These are phyloP conservation scores for Epinotia demarniana DNA, from an alignment of 2,888 invertebrate species.

Conservation along the genomic window DNA sequence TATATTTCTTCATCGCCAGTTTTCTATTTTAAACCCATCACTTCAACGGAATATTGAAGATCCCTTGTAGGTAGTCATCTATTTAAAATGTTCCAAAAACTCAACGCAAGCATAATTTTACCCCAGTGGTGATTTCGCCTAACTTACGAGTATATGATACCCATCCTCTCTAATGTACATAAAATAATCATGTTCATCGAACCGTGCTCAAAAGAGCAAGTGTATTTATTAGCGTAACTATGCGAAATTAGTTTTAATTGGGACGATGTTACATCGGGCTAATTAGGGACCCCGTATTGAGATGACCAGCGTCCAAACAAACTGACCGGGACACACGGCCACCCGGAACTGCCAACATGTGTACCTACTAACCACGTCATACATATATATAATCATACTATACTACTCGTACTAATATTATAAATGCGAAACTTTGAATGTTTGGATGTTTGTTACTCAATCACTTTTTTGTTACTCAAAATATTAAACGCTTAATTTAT, in stretches of 20 bases:
- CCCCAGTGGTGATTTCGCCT: slow-evolving; percentile 8
- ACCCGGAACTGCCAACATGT: background rate
- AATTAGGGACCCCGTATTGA: slow-evolving; percentile 76
- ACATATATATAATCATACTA: too few relatives aligned
- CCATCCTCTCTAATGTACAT: slow-evolving; percentile 24
- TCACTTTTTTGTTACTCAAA: too few relatives aligned
- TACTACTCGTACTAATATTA: too few relatives aligned
- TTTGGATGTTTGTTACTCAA: too few relatives aligned
- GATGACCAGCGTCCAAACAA: slow-evolving; percentile 69
- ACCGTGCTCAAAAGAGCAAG: slow-evolving; percentile 55
- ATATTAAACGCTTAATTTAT: too few relatives aligned
- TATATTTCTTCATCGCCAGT: too few relatives aligned
- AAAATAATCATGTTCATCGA: slow-evolving; percentile 34
- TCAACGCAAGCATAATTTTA: background rate
- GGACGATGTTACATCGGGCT: slow-evolving; percentile 67
- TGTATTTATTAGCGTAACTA: slow-evolving; percentile 71
- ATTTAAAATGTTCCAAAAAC: background rate
- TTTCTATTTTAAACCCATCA: too few relatives aligned
- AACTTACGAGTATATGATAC: background rate
- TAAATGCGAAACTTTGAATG: too few relatives aligned
- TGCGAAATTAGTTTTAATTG: slow-evolving; percentile 78
- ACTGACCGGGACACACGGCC: slow-evolving; percentile 56
- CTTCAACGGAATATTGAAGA: too few relatives aligned
- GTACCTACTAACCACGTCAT: too few relatives aligned
- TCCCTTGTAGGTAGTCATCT: background rate